Base-by-base conservation (phyloP, 2,888 invertebrate species). In the Pseudococcus longispinus region DNA sequence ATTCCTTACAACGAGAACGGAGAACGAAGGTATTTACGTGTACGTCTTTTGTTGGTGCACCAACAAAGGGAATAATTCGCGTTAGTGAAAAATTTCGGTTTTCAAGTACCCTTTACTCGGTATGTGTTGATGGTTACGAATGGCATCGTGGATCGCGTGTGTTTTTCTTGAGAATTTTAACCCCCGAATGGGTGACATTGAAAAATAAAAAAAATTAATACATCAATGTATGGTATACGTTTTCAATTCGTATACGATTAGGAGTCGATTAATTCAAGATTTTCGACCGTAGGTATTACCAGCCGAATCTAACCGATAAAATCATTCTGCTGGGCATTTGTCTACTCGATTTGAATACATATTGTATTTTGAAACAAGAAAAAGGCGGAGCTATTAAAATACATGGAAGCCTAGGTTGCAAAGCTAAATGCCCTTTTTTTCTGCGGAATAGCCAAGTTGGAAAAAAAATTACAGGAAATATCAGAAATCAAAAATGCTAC, bases 401-500 rank as follows among this genome's bases (percentile, higher is more conserved):
- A 74, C n/a, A 5, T 51, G 29, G 74, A 32, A 74, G 37, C 74
- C 37, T 26, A n/a, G 37, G 9, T 37, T n/a, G 37, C 18, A n/a
- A 74, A 74, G 32, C 26, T 74, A 32, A 74, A 32, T n/a, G n/a
- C 74, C 37, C 13, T 74, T 74, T 32, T 70, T 8, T 70, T 15
- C 44, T 15, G 37, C 18, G n/a, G 74, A 74, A 37, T 37, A 2
- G 37, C 8, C 9, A 37, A 32, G 74, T 18, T 46, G 44, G 15
- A 8, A 74, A 74, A 74, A 29, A 74, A 29, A 32, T 32, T 74
- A 74, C 74, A n/a, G 74, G 74, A 74, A 74, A 74, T 74, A 83
- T 83, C 83, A 83, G 83, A 83, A 83, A 83, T 83, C 83, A 83
- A 83, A 83, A 83, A 83, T 83, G 83, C 51, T 44, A 83, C 51